These are phyloP conservation scores for Uromys caudimaculatus DNA, from an alignment of 2,797 vertebrate species.

Conservation along the genomic window DNA sequence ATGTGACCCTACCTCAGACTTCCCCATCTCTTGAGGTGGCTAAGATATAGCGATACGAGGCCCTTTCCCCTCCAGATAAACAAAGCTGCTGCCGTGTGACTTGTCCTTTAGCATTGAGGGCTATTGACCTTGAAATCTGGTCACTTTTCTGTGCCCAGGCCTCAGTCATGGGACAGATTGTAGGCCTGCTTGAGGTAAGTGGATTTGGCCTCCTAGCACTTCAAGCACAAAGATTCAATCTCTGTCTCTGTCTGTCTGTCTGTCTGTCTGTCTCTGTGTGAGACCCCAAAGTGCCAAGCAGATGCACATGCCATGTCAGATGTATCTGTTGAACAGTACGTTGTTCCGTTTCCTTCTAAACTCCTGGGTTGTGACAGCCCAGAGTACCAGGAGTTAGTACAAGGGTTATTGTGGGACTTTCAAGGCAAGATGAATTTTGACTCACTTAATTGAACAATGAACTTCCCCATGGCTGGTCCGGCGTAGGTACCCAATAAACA, in stretches of 20 bases:
- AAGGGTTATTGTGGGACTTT: conserved; percentile 55
- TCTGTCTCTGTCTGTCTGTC: background rate
- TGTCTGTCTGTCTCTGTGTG: background rate
- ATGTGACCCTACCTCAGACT: background rate
- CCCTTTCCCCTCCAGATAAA: background rate
- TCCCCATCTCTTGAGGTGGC: background rate
- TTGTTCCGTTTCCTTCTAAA: conserved; percentile 28
- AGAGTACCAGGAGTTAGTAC: conserved; percentile 13
- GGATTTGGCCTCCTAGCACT: background rate
- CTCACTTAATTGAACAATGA: conserved; percentile 52
- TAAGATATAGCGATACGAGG: background rate
- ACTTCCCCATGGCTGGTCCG: background rate
- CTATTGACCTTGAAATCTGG: background rate
- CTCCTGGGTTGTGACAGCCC: conserved; percentile 18
- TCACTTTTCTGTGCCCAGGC: background rate
- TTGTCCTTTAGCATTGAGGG: background rate
- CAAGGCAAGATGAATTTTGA: conserved; percentile 63
- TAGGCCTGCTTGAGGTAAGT: background rate
- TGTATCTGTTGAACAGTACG: conserved; percentile 28
- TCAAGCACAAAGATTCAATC: conserved; percentile 10
- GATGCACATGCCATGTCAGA: background rate
- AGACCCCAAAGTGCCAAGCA: background rate
- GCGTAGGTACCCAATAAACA: background rate
- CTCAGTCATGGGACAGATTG: background rate
- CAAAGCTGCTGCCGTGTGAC: background rate